Conservation (phyloP, 2,888 invertebrate genomes). For the Abrostola tripartita region DNA sequence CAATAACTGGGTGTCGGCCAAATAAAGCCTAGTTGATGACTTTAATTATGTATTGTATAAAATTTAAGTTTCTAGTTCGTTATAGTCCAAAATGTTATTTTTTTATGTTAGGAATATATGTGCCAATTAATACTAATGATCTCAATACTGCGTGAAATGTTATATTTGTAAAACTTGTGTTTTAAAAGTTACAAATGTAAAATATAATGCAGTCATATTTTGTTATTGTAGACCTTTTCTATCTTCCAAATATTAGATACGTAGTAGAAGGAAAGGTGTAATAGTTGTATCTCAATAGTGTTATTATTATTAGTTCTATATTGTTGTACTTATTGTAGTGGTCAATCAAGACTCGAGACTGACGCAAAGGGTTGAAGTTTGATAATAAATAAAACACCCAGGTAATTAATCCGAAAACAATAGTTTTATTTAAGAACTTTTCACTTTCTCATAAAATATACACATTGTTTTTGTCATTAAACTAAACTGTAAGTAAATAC, state of each 20-base stretch:
- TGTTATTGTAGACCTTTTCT: slow-evolving; percentile 15
- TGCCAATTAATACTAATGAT: slow-evolving; percentile 55
- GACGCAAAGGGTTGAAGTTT: slow-evolving; percentile 56
- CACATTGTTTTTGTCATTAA: slow-evolving; percentile 89
- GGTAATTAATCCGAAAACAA: slow-evolving; percentile 88
- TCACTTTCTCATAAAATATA: slow-evolving; percentile 89
- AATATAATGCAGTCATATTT: slow-evolving; percentile 45
- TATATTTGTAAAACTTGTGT: slow-evolving; percentile 40
- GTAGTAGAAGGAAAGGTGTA: slow-evolving; percentile 12
- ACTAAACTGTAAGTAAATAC: slow-evolving; percentile 89
- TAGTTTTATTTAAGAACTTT: slow-evolving; percentile 89
- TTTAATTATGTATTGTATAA: slow-evolving; percentile 14
- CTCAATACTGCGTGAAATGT: slow-evolving; percentile 54
- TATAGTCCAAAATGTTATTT: slow-evolving; percentile 14
- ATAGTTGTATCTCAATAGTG: slow-evolving; percentile 28
- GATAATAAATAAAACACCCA: slow-evolving; percentile 82
- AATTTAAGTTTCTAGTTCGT: slow-evolving; percentile 25
- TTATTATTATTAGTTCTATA: slow-evolving; percentile 27
- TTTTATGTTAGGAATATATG: slow-evolving; percentile 45
- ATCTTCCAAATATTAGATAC: slow-evolving; percentile 30
- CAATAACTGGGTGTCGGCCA: neutral
- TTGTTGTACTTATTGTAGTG: slow-evolving; percentile 20
- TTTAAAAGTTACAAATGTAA: slow-evolving; percentile 41
- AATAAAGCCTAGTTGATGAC: neutral
- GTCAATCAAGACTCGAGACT: slow-evolving; percentile 40